Base-by-base conservation (phyloP, 2,797 vertebrate genomes). In the Hemibagrus guttatus region DNA sequence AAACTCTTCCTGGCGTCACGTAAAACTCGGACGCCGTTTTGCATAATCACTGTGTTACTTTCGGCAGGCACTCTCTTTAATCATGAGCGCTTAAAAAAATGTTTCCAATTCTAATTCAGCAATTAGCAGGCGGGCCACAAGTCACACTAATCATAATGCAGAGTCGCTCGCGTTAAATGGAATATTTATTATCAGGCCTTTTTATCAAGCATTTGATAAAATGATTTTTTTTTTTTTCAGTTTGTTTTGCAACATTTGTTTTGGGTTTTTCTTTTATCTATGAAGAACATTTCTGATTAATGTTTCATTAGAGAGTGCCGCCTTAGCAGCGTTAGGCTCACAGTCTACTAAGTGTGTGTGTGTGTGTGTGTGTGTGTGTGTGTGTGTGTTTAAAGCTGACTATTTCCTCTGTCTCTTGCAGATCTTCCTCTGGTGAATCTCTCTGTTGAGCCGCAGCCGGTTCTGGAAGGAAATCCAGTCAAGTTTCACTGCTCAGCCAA, bases 401-500 rank as follows among this genome's bases (percentile, higher is more conserved):
- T 54, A 11, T 6, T 52, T 58, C 21, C 88, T 78, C 4, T 91
- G n/a, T 87, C 89, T 88, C 68, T 85, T 81, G 13, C 93, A 98
- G 97, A 98, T 87, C 95, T 96, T 0, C 97, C 97, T 0, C 92
- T 97, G 49, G 97, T 98, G 86, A 97, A 97, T 90, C 92, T 98
- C 83, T 97, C 96, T 0, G 96, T 97, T 90, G 96, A 98, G 80
- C 97, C 97, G 0, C 97, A 98, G 92, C 97, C 97, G 0, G 95
- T 97, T 49, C 93, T 97, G 79, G 97, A 98, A 90, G 97, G 97
- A 80, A 97, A 97, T 72, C 92, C 94, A 0, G 96, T 98, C 86
- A 97, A 95, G 21, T 98, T 98, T 92, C 96, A 96, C 92, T 98
- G 97, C 85, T 95, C 96, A 0, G 97, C 97, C 83, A 98, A 97